Evolutionary conservation across 2,888 invertebrate species (phyloP), one percentile per base, ranked within the genome.

Genomic region (Chaetoderma sp.): DNA sequence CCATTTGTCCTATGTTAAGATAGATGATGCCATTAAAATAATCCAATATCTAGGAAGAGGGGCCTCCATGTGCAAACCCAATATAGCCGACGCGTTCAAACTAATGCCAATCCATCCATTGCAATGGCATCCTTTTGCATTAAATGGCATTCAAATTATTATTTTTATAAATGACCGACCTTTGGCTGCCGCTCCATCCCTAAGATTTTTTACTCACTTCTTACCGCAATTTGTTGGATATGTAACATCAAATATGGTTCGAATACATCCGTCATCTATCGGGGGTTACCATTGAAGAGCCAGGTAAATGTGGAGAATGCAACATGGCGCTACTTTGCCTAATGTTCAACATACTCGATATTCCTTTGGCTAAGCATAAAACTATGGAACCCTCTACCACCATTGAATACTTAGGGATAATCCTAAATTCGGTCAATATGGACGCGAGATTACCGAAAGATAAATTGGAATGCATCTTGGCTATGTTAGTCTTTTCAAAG

Each of bases 31-130:
- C n/a, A n/a, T n/a, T n/a, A n/a, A n/a, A 8, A 54, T 55, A 1
- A 68, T 73, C 5, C 10, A 42, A 33, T 8, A 58, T 16, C 18
- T 27, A 1, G 71, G 66, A 3, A 3, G 18, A 18, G 52, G 44
- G 16, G 18, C 67, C 10, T 28, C n/a, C 6, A 18, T 67, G 30
- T 69, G 67, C 21, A 71, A 71, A 56, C 56, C 60, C 2, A 67
- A 71, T 45, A 67, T 67, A 23, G 30, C 60, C 0, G 58, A 73
- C 45, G 68, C 73, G 8, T 74, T 72, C 30, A 70, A 72, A 52
- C 23, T 63, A 0, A 21, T 70, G 10, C 61, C 68, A 8, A 62
- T 68, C 30, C 30, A n/a, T n/a, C n/a, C n/a, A n/a, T n/a, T n/a
- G n/a, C n/a, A n/a, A n/a, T n/a, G n/a, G n/a, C n/a, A n/a, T n/a